Base-by-base conservation (phyloP, 2,113 vertebrate species). In the Chaetops frenatus region DNA sequence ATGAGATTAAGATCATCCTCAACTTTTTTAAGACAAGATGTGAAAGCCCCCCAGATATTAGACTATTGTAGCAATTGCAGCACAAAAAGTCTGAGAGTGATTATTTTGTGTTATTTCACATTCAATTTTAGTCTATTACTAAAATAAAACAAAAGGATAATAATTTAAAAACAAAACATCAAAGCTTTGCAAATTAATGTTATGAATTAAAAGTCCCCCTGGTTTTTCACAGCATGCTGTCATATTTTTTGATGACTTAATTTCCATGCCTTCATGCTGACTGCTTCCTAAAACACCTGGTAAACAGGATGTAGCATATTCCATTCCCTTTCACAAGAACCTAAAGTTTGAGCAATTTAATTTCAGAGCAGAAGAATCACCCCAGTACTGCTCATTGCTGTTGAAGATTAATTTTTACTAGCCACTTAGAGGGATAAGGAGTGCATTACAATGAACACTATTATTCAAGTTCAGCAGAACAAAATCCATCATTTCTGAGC, bases 341-440 rank as follows among this genome's bases (percentile, higher is more conserved):
- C 81, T 86, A 60, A 88, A 93, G 19, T 92, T 47, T 85, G 67
- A 97, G 78, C 84, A 73, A 67, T 92, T 97, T 81, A 90, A 88
- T 94, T 22, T 86, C 64, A 51, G 50, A 70, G 79, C 47, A 97
- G 64, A 94, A 86, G 89, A 94, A 96, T 91, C 81, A 90, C 48
- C 35, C 11, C 76, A 60, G 76, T 88, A 80, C 82, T 94, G 44
- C 17, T 79, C 33, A 66, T 81, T 92, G 67, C 42, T 77, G 47
- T 72, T 97, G 79, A 95, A 95, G 82, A 94, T 84, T 94, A 92
- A 97, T 95, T 96, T 96, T 97, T 92, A 96, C 47, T 77, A 97
- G 74, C 29, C 58, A 86, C 95, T 95, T 91, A 95, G 80, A 88
- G 65, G 85, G 74, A 70, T 97, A 94, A 96, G 72, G 57, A 73